phyloP scores from a whole-genome alignment of 2,888 invertebrate genomes.

The Agrenia bidenticulata region DNA sequence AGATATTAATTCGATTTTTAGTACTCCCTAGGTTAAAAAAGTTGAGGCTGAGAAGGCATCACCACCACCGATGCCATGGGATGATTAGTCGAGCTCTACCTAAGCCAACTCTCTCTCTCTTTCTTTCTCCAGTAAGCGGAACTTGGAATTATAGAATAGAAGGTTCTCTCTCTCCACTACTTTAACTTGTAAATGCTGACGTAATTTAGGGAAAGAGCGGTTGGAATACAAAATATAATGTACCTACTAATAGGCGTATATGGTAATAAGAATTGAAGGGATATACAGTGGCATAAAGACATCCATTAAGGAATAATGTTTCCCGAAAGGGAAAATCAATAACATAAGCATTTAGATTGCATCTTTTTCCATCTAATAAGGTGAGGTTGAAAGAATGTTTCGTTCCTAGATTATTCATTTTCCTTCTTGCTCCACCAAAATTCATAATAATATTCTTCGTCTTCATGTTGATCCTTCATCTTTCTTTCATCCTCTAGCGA shows the following conservation, averaged over 20 bases:
- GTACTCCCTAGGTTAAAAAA: conserved; percentile 15
- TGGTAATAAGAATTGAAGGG: conserved; percentile 53
- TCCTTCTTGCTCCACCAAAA: conserved; percentile 53
- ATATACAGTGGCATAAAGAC: conserved; percentile 51
- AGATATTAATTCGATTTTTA: conserved; percentile 26
- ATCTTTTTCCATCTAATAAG: conserved; percentile 51
- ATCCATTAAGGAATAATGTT: conserved; percentile 53
- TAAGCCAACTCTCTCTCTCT: background rate
- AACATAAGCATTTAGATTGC: conserved; percentile 53
- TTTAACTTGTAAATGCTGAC: conserved; percentile 11
- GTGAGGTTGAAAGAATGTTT: conserved; percentile 50
- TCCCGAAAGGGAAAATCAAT: conserved; percentile 52
- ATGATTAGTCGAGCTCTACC: conserved; percentile 17
- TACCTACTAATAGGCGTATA: conserved; percentile 22
- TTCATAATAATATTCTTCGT: conserved; percentile 52
- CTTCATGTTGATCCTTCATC: conserved; percentile 26
- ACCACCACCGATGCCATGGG: background rate
- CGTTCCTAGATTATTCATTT: conserved; percentile 46
- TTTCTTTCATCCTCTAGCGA: conserved; percentile 53
- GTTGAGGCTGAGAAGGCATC: background rate
- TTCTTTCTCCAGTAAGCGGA: background rate
- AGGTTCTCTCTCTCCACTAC: background rate
- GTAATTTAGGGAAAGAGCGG: conserved; percentile 7
- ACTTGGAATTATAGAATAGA: too few species aligned
- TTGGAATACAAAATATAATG: conserved; percentile 2